Evolutionary conservation across 2,797 vertebrate species (phyloP), one percentile per base, ranked within the genome.

Genomic region (Pangasius mekongensis): DNA sequence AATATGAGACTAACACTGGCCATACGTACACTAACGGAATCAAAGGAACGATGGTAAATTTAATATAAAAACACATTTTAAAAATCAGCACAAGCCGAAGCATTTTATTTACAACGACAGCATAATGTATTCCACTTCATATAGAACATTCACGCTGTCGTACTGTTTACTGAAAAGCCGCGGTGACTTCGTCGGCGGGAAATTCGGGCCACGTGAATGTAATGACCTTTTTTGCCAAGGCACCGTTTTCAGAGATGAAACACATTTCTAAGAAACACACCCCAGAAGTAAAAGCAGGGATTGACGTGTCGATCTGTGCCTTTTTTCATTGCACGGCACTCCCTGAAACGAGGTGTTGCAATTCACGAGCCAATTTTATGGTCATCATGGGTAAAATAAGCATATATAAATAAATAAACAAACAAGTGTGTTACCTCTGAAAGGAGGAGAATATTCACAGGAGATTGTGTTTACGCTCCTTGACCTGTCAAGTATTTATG

Each of bases 391-490:
- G 54, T 71, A 86, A 71, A 84, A 84, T 62, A 82, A 54, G 54
- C 16, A 39, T 27, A 49, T 0, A 4, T 22, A 74, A 30, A 16
- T 10, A 64, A 52, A 54, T 10, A 64, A 52, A 54, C 73, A 83
- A 85, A 73, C 56, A 58, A 85, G 56, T 83, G 85, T 47, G 22
- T 27, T 27, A 43, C 69, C 14, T 86, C 74, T 73, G 74, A 87
- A 66, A 67, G 90, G 90, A 91, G 90, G 91, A 62, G 84, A 91
- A 90, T 89, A 90, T 93, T 91, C 90, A 89, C 84, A 67, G 91
- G 91, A 93, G 94, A 95, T 94, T 94, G 92, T 91, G 93, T 95
- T 95, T 92, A 91, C 92, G 92, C 93, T 92, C 93, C 89, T 93
- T 93, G 93, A 94, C 94, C 93, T 92, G 71, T 78, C 27, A 36